Conservation (phyloP, 2,888 invertebrate species). For the Papilio demoleus region DNA sequence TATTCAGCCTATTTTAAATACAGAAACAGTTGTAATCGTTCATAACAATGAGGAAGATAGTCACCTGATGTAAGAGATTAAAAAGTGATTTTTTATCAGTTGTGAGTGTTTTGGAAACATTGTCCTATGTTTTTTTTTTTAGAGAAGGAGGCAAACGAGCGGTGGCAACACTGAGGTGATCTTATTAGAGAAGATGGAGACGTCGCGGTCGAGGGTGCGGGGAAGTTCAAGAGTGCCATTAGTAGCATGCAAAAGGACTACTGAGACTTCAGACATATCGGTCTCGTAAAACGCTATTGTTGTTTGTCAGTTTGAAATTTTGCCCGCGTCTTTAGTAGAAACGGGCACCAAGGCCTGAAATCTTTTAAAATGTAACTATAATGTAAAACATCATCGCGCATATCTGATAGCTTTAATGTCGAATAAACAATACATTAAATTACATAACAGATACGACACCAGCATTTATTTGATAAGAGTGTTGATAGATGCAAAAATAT, state of each 20-base stretch:
- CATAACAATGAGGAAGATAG: background rate
- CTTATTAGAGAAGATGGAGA: no score
- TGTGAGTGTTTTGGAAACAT: background rate
- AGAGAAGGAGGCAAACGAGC: no score
- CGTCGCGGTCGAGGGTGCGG: no score
- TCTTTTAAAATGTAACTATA: no score
- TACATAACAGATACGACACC: background rate
- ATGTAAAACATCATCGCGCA: background rate
- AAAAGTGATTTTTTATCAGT: background rate
- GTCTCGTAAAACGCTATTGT: no score
- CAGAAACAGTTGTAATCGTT: background rate
- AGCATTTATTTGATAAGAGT: background rate
- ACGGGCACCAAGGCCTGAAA: no score
- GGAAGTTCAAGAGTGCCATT: no score
- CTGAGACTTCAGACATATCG: no score
- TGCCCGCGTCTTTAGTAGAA: no score
- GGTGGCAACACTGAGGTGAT: no score
- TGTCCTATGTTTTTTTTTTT: background rate
- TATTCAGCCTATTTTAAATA: slow-evolving; percentile 33
- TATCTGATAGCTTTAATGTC: background rate
- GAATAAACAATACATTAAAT: slow-evolving; percentile 2
- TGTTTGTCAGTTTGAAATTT: no score
- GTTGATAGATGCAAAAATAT: background rate
- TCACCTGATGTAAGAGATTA: background rate
- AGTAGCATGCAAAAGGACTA: no score